Evolutionary conservation across 2,113 vertebrate species (phyloP), one percentile per base, ranked within the genome.

Genomic region (Tachysurus vachellii): DNA sequence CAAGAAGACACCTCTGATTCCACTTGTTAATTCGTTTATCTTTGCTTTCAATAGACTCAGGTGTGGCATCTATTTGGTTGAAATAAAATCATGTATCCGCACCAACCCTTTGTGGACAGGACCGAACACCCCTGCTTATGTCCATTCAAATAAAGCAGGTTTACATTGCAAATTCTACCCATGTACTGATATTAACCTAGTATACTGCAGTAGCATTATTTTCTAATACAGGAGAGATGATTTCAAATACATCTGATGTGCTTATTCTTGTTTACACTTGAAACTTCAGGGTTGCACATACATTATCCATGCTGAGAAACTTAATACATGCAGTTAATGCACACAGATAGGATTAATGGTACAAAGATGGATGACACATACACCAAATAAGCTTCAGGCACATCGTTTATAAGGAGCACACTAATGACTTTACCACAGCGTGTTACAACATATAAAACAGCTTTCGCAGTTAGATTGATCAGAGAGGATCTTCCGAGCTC

Each of bases 301-400:
- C 23, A 83, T 64, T 68, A 64, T 77, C 4, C 61, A 79, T 83
- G 71, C 81, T 77, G 47, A 82, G 36, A 36, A 36, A 36, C 36
- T 36, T 36, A 36, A 36, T 36, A 59, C 86, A 87, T 83, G 86
- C 86, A 84, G 81, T 57, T 5, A 61, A 79, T 76, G 71, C 86
- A 83, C 66, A 87, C 70, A 66, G n/a, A 76, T n/a, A 87, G 28
- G 47, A 64, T 76, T 85, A 86, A 80, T 80, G 42, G 61, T 85
- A 80, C 62, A 86, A 86, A 68, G 59, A 68, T 70, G 85, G 59
- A 64, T 36, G 79, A 59, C 47, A 83, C n/a, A 82, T 47, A 64
- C 71, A 79, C 86, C 86, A 83, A 66, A 87, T 19, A 83, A 87
- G 5, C 26, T 77, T 77, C 31, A 62, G 81, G 53, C 73, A 62